These are phyloP conservation scores for Mobula hypostoma DNA, from an alignment of 2,113 vertebrate genomes.

Conservation along the genomic window DNA sequence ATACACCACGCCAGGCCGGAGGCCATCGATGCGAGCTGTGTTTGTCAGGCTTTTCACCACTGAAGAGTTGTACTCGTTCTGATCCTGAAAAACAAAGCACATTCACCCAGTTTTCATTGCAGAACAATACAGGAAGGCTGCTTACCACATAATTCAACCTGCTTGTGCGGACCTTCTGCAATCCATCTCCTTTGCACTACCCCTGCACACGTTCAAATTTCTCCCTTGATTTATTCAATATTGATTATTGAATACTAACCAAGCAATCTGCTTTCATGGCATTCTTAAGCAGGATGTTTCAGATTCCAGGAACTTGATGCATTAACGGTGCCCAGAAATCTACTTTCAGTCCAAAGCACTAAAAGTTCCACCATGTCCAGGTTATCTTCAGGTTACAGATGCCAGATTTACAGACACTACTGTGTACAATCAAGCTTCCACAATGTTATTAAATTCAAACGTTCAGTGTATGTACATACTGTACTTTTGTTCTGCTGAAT, in stretches of 20 bases:
- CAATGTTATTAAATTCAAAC: too few species aligned
- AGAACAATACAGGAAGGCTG: background rate
- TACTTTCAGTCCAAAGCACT: too few species aligned
- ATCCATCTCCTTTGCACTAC: background rate
- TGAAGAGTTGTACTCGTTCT: constrained; percentile 88
- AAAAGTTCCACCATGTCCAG: too few species aligned
- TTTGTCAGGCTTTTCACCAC: constrained; percentile 88
- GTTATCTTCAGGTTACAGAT: too few species aligned
- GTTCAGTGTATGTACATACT: too few species aligned
- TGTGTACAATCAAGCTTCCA: too few species aligned
- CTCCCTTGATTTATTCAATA: background rate
- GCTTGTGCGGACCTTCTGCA: background rate
- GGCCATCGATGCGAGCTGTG: constrained; percentile 79
- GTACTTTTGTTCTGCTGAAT: too few species aligned
- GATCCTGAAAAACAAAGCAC: constrained; percentile 65
- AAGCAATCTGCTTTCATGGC: too few species aligned
- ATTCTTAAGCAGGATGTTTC: background rate
- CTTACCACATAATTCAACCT: background rate
- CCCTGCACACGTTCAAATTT: background rate
- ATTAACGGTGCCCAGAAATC: too few species aligned
- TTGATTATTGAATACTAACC: background rate
- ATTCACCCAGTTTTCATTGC: background rate
- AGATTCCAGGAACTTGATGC: background rate
- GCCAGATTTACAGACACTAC: too few species aligned
- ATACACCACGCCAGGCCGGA: constrained; percentile 81